Percentiles rank a stretch among this genome's conserved stretches.
Evolutionary conservation across 2,113 vertebrate species (phyloP).

Genomic region (Plotosus lineatus): DNA sequence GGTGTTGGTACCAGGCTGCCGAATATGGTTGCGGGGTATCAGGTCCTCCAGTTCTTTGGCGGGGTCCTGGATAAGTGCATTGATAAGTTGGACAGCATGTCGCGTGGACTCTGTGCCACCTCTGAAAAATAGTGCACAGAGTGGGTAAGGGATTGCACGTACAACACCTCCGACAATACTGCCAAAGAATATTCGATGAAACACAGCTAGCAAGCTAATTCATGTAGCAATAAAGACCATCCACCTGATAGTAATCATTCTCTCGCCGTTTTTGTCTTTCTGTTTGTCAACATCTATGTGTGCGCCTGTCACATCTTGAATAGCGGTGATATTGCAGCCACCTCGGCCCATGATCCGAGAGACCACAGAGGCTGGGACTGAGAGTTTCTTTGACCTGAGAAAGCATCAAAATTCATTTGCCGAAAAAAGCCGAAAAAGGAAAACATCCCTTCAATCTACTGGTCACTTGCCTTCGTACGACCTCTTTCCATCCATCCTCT

Average conservation of each 20-base stretch:
- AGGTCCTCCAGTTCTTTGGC: conserved; percentile 98
- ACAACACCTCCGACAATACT: neutral
- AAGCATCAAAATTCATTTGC: neutral
- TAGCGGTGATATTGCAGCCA: conserved; percentile 97
- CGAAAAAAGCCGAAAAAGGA: neutral
- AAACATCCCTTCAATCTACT: neutral
- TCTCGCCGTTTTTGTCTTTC: conserved; percentile 98
- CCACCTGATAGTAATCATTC: conserved; percentile 99
- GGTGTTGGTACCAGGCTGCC: conserved; percentile 84
- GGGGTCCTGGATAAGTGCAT: conserved; percentile 97
- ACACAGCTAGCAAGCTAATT: neutral
- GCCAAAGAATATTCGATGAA: too few species aligned
- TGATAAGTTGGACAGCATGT: conserved; percentile 96
- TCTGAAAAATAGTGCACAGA: conserved; percentile 67
- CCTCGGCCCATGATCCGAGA: conserved; percentile 99
- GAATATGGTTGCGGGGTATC: conserved; percentile 96
- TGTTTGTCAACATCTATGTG: conserved; percentile 99
- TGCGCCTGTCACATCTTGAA: conserved; percentile 97
- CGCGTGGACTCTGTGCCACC: conserved; percentile 96
- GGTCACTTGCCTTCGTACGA: conserved; percentile 85
- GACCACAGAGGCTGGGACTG: conserved; percentile 95
- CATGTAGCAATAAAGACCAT: conserved; percentile 2
- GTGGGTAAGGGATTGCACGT: neutral
- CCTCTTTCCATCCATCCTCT: conserved; percentile 99
- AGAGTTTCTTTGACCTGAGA: conserved; percentile 96